phyloP scores from a whole-genome alignment of 2,888 invertebrate genomes.

The Bedellia somnulentella region DNA sequence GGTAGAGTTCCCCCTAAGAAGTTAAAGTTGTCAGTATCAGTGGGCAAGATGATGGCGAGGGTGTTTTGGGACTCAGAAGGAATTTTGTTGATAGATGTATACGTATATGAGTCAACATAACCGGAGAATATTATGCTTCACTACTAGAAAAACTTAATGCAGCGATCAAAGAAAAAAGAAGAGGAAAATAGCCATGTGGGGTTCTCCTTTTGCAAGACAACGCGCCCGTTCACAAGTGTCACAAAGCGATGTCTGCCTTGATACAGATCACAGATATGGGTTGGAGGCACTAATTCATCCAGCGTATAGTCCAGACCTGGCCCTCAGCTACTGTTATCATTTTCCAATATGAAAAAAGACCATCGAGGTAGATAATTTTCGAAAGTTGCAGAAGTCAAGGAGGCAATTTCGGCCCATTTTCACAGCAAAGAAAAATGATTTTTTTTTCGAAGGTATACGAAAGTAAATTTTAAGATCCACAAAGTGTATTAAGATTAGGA shows the following conservation, averaged over 20 bases:
- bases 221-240: too few relatives aligned
- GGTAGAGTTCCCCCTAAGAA: conserved; percentile 12
- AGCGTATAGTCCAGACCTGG: conserved; percentile 7
- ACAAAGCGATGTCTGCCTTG: too few relatives aligned
- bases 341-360: conserved; percentile 4
- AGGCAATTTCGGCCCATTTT: neutral
- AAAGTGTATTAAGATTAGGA: neutral
- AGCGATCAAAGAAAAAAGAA: conserved; percentile 9
- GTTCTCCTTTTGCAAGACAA: too few relatives aligned
- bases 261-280: conserved; percentile 4
- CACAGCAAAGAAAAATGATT: neutral
- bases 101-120: conserved; percentile 6
- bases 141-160: conserved; percentile 8
- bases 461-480: neutral
- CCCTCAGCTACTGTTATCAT: conserved; percentile 6
- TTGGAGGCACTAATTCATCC: conserved; percentile 7
- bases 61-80: conserved; percentile 11
- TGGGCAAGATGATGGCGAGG: conserved; percentile 13
- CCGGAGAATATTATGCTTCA: conserved; percentile 7
- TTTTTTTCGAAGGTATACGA: neutral
- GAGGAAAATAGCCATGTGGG: conserved; percentile 8
- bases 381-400: neutral
- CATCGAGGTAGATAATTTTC: neutral
- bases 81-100: conserved; percentile 8
- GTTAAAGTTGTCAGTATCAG: conserved; percentile 10